Conservation (phyloP, 2,888 invertebrate species). For the Melanotus villosus region DNA sequence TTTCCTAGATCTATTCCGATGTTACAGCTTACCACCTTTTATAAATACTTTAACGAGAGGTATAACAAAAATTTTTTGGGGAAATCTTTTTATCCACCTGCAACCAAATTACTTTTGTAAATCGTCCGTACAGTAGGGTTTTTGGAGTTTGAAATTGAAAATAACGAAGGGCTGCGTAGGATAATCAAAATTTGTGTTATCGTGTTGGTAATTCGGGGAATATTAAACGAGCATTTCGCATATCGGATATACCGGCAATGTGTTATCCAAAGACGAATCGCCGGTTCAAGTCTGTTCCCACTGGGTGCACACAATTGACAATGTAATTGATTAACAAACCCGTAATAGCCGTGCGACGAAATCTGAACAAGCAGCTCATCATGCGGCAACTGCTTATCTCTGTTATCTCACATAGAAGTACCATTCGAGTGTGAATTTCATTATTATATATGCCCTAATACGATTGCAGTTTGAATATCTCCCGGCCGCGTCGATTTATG, state of each 20-base stretch:
- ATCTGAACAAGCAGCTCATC: conserved; percentile 46
- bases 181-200: too few species aligned
- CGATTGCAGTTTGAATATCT: conserved; percentile 31
- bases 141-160: too few species aligned
- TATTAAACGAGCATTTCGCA: conserved; percentile 16
- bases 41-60: too few species aligned
- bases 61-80: too few species aligned
- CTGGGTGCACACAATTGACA: conserved; percentile 56
- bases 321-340: conserved; percentile 61
- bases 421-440: conserved; percentile 37
- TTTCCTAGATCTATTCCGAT: too few species aligned
- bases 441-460: conserved; percentile 5
- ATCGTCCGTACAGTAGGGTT: too few species aligned
- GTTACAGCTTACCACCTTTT: too few species aligned
- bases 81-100: too few species aligned
- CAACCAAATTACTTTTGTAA: too few species aligned
- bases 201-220: too few species aligned
- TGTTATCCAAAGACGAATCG: conserved; percentile 43
- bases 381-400: conserved; percentile 44
- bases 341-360: conserved; percentile 60
- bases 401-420: conserved; percentile 33
- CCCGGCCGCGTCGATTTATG: conserved; percentile 10
- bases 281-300: conserved; percentile 42
- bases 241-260: conserved; percentile 23
- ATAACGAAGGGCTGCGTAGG: too few species aligned